phyloP scores from a whole-genome alignment of 1,140 invertebrate species.

The Drosophila bocki region DNA sequence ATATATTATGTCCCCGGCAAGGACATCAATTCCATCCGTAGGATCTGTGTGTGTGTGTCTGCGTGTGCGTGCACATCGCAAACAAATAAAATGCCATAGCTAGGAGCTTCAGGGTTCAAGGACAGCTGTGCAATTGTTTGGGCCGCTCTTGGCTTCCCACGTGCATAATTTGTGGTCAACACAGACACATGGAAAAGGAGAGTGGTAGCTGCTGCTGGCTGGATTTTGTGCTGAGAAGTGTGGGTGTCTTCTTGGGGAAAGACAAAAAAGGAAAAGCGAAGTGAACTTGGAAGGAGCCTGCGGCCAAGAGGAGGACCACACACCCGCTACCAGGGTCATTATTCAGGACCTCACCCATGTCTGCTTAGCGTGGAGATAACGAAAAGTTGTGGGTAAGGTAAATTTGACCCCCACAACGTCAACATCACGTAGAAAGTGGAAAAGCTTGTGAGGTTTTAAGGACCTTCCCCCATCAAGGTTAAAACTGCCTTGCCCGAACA shows the following conservation, averaged over 20 bases:
- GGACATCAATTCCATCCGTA: conserved; percentile 64
- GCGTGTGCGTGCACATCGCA: conserved; percentile 36
- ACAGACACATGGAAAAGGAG: conserved; percentile 36
- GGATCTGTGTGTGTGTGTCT: conserved; percentile 15
- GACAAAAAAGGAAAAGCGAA: conserved; percentile 34
- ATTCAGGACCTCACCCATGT: conserved; percentile 42
- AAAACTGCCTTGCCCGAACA: background rate
- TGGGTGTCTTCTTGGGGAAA: background rate
- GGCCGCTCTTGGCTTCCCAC: conserved; percentile 47
- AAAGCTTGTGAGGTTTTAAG: background rate
- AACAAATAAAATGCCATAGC: conserved; percentile 66
- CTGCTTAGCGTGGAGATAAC: conserved; percentile 11
- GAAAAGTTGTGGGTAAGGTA: conserved; percentile 8
- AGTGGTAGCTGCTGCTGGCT: conserved; percentile 7
- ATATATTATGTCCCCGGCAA: conserved; percentile 28
- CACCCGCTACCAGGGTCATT: conserved; percentile 35
- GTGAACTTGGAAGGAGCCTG: conserved; percentile 27
- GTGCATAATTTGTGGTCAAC: conserved; percentile 78
- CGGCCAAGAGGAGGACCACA: conserved; percentile 10
- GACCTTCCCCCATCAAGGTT: background rate
- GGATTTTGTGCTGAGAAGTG: background rate
- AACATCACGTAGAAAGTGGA: conserved; percentile 40
- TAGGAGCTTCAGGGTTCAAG: conserved; percentile 61
- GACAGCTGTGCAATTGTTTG: conserved; percentile 61
- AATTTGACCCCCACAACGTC: conserved; percentile 1